Evolutionary conservation across 2,797 vertebrate species (phyloP).

Genomic region (Squalus acanthias): DNA sequence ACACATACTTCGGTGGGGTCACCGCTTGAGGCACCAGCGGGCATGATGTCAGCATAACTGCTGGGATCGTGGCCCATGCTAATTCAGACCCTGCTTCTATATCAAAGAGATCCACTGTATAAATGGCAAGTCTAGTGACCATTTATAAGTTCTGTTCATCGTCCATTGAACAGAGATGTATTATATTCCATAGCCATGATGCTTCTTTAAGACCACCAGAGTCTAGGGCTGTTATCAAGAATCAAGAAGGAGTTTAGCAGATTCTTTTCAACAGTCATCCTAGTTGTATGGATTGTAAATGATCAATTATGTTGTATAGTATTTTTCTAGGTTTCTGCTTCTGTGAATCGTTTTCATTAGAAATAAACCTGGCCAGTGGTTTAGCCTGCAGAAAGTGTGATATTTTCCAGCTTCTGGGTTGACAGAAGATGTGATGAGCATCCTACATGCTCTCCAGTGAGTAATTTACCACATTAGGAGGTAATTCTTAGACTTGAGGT

Average conservation of each 20-base stretch:
- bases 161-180: neutral
- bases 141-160: too few species aligned
- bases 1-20: too few species aligned
- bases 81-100: too few species aligned
- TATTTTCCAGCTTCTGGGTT: neutral
- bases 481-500: neutral
- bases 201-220: neutral
- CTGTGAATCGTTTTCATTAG: neutral
- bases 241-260: neutral
- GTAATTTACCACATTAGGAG: neutral
- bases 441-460: neutral
- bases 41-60: too few species aligned
- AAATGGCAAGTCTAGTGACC: too few species aligned
- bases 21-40: too few species aligned
- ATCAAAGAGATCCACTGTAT: too few species aligned
- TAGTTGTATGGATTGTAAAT: neutral
- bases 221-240: neutral
- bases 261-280: neutral
- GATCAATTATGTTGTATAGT: neutral
- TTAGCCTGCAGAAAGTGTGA: neutral
- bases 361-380: neutral
- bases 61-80: too few species aligned
- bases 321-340: neutral
- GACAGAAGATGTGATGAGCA: neutral
- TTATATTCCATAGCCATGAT: neutral